A percentile compares a stretch with the other conserved stretches of the same genome.
Evolutionary conservation across 2,888 invertebrate species (phyloP).

Genomic region (Dicyrtoma fusca): DNA sequence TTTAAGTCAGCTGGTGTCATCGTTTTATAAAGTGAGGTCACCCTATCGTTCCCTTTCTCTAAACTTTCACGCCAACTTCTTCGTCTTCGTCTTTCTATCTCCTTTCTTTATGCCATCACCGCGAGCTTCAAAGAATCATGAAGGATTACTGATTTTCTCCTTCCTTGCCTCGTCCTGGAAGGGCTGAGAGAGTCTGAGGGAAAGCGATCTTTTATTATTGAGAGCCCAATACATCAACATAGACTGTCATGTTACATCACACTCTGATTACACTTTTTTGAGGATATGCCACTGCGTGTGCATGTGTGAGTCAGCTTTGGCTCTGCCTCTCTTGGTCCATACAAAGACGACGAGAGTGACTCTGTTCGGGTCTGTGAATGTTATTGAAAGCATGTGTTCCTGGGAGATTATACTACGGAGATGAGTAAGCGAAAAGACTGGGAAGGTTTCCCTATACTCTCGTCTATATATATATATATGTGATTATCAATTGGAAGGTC

Average conservation of each 20-base stretch:
- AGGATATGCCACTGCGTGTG: neutral
- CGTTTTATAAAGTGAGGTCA: constrained; percentile 7
- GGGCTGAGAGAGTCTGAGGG: neutral
- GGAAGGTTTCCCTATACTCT: neutral
- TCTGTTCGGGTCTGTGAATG: neutral
- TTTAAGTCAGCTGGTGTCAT: constrained; percentile 19
- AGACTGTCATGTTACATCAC: constrained; percentile 27
- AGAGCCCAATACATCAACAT: constrained; percentile 26
- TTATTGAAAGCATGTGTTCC: neutral
- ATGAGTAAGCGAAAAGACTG: too few relatives aligned
- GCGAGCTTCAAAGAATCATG: constrained; percentile 23
- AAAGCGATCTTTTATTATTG: constrained; percentile 22
- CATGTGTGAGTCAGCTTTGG: neutral
- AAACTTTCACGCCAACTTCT: neutral
- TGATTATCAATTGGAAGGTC: too few relatives aligned
- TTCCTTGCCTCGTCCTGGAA: constrained; percentile 1
- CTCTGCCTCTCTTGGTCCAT: neutral
- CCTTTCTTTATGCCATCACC: neutral
- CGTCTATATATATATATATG: too few relatives aligned
- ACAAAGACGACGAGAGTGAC: neutral
- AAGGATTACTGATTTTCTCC: constrained; percentile 25
- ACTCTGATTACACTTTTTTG: constrained; percentile 22
- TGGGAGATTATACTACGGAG: neutral
- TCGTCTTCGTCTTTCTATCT: neutral
- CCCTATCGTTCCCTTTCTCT: neutral